phyloP scores from a whole-genome alignment of 2,797 vertebrate species.

The Nannoperca obscura region DNA sequence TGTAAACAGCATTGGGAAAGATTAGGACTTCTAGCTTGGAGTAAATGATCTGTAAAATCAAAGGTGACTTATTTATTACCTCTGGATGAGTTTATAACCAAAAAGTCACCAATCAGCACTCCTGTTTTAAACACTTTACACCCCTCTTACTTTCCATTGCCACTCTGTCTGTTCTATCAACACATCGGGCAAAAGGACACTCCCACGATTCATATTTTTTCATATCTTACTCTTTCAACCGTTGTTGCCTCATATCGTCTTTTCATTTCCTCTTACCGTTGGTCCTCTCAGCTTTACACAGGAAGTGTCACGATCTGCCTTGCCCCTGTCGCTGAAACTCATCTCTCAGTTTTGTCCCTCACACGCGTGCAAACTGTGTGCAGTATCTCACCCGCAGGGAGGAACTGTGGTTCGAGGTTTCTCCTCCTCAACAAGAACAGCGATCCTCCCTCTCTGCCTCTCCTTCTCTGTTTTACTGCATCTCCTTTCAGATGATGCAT shows the following conservation, averaged over 20 bases:
- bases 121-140: background rate
- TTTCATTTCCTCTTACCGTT: conserved; percentile 64
- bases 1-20: background rate
- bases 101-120: conserved; percentile 13
- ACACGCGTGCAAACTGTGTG: conserved; percentile 18
- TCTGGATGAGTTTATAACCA: conserved; percentile 25
- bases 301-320: conserved; percentile 66
- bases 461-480: background rate
- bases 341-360: conserved; percentile 30
- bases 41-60: conserved; percentile 12
- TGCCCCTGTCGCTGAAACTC: conserved; percentile 33
- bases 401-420: conserved; percentile 38
- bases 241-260: conserved; percentile 36
- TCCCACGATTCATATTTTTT: background rate
- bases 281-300: conserved; percentile 50
- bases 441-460: background rate
- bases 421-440: conserved; percentile 4
- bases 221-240: conserved; percentile 4
- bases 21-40: background rate
- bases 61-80: conserved; percentile 9
- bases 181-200: conserved; percentile 6
- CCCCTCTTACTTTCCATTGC: background rate
- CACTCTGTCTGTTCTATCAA: background rate
- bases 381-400: conserved; percentile 36
- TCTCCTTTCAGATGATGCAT: conserved; percentile 34